phyloP scores from a whole-genome alignment of 2,888 invertebrate species.

The Neoascia interrupta region DNA sequence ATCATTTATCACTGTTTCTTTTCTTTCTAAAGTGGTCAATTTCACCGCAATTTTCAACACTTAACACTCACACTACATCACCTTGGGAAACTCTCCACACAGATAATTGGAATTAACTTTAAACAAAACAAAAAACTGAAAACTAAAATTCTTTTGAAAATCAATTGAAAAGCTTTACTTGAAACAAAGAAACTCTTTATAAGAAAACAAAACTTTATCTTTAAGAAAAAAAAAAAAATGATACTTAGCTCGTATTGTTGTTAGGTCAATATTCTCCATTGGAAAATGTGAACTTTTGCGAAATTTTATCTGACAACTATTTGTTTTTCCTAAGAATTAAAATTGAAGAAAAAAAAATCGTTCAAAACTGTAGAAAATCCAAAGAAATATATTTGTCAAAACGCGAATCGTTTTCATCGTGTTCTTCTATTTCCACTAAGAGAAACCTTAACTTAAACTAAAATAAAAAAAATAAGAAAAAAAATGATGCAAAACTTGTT shows the following conservation, averaged over 20 bases:
- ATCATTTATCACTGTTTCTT: conserved; percentile 65
- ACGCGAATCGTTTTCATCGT: conserved; percentile 27
- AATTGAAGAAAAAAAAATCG: conserved; percentile 8
- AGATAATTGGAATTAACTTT: conserved; percentile 55
- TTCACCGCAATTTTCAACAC: conserved; percentile 67
- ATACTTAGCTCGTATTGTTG: conserved; percentile 46
- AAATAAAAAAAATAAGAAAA: conserved; percentile 5
- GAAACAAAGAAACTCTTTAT: conserved; percentile 27
- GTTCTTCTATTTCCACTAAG: conserved; percentile 41
- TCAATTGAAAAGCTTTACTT: conserved; percentile 66
- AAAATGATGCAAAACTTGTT: conserved; percentile 47
- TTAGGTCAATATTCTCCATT: conserved; percentile 25
- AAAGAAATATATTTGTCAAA: conserved; percentile 29
- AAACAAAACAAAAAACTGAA: conserved; percentile 21
- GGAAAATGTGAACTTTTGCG: conserved; percentile 25
- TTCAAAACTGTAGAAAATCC: conserved; percentile 25
- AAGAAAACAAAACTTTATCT: conserved; percentile 26
- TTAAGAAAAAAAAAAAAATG: conserved; percentile 28
- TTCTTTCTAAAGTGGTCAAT: conserved; percentile 66
- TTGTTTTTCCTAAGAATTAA: conserved; percentile 32
- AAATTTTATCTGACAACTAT: conserved; percentile 32
- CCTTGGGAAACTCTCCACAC: conserved; percentile 61
- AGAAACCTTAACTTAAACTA: conserved; percentile 15
- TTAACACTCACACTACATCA: conserved; percentile 67
- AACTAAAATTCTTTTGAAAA: conserved; percentile 32